Conservation (phyloP, 64 coral and sea anemone genomes). For the Catalaphyllia jardinei region DNA sequence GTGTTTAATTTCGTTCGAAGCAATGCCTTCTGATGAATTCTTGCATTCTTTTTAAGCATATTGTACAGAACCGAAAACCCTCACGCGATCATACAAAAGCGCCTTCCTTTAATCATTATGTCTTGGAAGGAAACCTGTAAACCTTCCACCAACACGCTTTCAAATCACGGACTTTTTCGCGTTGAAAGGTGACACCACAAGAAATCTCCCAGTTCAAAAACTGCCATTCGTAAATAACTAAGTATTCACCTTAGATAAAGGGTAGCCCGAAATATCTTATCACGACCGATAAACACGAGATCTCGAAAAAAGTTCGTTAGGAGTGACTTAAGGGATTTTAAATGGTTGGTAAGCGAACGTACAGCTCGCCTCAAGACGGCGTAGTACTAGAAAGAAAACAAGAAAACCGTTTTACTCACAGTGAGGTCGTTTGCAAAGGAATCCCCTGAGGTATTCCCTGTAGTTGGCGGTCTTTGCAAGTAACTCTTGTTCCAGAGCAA, state of each 20-base stretch:
- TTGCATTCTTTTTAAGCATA: not conserved
- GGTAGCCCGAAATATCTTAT: constrained; percentile 50
- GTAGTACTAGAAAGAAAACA: not conserved
- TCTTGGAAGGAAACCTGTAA: not conserved
- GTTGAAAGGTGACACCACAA: constrained; percentile 46
- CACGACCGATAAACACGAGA: constrained; percentile 53
- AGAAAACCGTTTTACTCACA: constrained; percentile 54
- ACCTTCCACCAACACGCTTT: not conserved
- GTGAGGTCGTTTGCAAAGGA: constrained; percentile 44
- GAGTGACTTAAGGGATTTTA: constrained; percentile 1
- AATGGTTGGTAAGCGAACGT: not conserved
- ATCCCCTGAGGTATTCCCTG: constrained; percentile 47
- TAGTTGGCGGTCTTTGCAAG: constrained; percentile 28
- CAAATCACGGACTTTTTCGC: not conserved
- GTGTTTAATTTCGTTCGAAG: not conserved
- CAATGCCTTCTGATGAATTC: not conserved
- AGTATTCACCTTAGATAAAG: constrained; percentile 53
- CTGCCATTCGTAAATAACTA: constrained; percentile 35
- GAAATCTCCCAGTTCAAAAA: constrained; percentile 27
- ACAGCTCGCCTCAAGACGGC: not conserved
- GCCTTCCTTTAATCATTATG: not conserved
- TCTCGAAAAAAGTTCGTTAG: constrained; percentile 36
- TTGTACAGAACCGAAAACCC: not conserved
- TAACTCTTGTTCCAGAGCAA: constrained; percentile 43
- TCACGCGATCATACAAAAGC: not conserved